Evolutionary conservation across 1,140 invertebrate species (phyloP).

Genomic region (Pseudoatta argentina): DNA sequence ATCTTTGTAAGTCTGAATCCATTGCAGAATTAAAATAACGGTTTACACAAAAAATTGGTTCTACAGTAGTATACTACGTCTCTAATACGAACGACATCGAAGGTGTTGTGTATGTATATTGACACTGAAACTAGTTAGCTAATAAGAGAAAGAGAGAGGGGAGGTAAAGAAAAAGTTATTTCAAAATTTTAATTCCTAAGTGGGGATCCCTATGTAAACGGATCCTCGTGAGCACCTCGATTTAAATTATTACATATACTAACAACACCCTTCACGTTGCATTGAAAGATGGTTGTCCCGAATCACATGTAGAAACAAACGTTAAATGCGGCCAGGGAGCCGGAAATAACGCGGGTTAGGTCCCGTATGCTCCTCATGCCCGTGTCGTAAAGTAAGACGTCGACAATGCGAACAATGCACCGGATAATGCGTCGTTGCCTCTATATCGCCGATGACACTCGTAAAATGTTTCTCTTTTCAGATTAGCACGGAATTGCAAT

Average conservation of each 20-base stretch:
- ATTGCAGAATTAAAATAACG: background rate
- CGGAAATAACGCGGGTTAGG: constrained; percentile 67
- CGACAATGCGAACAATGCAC: constrained; percentile 69
- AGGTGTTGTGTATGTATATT: too few relatives aligned
- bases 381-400: constrained; percentile 64
- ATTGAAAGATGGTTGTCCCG: background rate
- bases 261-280: background rate
- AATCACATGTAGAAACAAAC: constrained; percentile 65
- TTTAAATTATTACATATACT: constrained; percentile 49
- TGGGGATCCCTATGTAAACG: background rate
- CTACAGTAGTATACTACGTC: background rate
- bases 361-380: background rate
- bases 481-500: constrained; percentile 40
- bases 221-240: constrained; percentile 1
- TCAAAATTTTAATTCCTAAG: background rate
- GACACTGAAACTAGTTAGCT: background rate
- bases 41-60: background rate
- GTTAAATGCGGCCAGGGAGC: constrained; percentile 64
- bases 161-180: background rate
- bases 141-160: background rate
- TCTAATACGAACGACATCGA: background rate
- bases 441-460: constrained; percentile 7
- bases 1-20: background rate
- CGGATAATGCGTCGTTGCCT: constrained; percentile 61
- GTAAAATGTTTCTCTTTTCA: constrained; percentile 56